phyloP scores from a whole-genome alignment of 1,140 invertebrate genomes.

The Plutomurus gul region DNA sequence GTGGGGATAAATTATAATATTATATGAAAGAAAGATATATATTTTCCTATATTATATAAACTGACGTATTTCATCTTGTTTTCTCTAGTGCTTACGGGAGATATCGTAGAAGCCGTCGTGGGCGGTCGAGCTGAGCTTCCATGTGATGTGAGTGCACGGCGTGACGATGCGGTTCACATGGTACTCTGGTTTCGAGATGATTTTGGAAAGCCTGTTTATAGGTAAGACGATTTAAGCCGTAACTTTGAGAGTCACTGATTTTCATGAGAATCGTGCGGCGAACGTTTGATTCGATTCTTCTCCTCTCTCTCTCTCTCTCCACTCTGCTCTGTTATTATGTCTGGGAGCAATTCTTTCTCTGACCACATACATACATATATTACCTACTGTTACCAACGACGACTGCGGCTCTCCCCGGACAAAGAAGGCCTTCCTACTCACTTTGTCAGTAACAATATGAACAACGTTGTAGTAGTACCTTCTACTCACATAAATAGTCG shows the following conservation, averaged over 20 bases:
- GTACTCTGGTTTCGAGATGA: conserved; percentile 88
- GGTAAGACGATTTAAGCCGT: conserved; percentile 63
- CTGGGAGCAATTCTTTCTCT: not conserved
- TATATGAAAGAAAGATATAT: too few species aligned
- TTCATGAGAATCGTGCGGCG: conserved; percentile 6
- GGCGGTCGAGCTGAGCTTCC: conserved; percentile 79
- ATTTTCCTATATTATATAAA: too few species aligned
- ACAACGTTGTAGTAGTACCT: too few species aligned
- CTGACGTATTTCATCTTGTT: too few species aligned
- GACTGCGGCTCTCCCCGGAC: too few species aligned
- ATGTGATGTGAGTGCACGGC: conserved; percentile 75
- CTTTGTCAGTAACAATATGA: too few species aligned
- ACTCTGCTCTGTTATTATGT: conserved; percentile 2
- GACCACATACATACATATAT: not conserved
- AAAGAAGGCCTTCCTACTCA: too few species aligned
- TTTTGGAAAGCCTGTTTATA: conserved; percentile 81
- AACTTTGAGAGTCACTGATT: conserved; percentile 10
- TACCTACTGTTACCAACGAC: too few species aligned
- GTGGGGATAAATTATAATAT: too few species aligned
- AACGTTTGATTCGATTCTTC: not conserved
- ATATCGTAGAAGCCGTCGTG: conserved; percentile 80
- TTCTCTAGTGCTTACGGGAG: too few species aligned
- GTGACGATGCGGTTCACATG: conserved; percentile 82
- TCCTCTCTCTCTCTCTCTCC: not conserved
- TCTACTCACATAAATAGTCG: too few species aligned